A percentile compares a stretch with the other conserved stretches of the same genome.
Evolutionary conservation across 2,888 invertebrate species (phyloP).

Genomic region (Eupelmus urozonus): DNA sequence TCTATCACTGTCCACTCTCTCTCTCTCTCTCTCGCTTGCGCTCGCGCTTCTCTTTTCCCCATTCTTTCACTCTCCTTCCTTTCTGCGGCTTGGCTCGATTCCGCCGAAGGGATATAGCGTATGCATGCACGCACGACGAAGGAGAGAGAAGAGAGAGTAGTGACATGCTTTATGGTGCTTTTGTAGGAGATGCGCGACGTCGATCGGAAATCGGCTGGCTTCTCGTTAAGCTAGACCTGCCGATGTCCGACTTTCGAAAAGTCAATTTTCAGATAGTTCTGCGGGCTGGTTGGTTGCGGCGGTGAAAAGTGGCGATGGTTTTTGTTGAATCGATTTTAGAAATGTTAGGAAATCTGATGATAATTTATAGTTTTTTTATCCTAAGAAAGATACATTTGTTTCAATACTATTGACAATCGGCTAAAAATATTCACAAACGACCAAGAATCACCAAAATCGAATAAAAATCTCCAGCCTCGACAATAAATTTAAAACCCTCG

Average conservation of each 20-base stretch:
- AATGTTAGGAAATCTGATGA: too few species aligned
- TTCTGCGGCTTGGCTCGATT: neutral
- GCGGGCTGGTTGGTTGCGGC: too few species aligned
- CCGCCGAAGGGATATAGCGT: neutral
- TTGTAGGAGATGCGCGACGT: neutral
- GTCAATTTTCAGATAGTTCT: too few species aligned
- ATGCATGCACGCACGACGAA: neutral
- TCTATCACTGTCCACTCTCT: constrained; percentile 76
- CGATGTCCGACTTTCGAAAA: too few species aligned
- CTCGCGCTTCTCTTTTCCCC: constrained; percentile 62
- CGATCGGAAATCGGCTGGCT: neutral
- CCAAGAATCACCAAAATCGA: too few species aligned
- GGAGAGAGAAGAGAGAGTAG: neutral
- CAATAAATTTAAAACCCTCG: too few species aligned
- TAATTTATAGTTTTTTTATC: too few species aligned
- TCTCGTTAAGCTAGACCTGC: neutral
- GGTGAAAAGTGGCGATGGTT: too few species aligned
- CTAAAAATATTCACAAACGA: too few species aligned
- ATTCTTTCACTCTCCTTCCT: constrained; percentile 61
- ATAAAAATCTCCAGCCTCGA: too few species aligned
- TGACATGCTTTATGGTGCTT: neutral
- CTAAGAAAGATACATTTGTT: too few species aligned
- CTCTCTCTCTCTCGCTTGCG: neutral
- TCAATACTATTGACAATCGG: too few species aligned
- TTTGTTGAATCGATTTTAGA: neutral